These are phyloP conservation scores for Herpetotheres cachinnans DNA, from an alignment of 2,113 vertebrate genomes.

Conservation along the genomic window DNA sequence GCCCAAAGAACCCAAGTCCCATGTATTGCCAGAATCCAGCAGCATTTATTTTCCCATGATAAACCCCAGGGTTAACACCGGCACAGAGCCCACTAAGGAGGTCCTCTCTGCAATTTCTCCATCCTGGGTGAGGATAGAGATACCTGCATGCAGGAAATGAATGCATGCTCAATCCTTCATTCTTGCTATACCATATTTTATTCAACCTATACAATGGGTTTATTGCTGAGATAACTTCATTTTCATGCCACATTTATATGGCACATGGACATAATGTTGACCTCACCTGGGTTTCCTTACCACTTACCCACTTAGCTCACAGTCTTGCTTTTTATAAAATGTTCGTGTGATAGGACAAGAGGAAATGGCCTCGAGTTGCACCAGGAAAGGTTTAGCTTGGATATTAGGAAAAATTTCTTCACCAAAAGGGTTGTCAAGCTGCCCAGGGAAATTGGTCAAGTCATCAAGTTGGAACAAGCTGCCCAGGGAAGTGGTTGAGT, in stretches of 20 bases:
- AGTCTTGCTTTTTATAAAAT: not conserved
- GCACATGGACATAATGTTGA: not conserved
- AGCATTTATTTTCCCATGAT: not conserved
- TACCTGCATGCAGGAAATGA: not conserved
- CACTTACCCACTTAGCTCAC: not conserved
- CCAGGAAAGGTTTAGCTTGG: too few relatives aligned
- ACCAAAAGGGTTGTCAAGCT: too few relatives aligned
- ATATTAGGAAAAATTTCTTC: too few relatives aligned
- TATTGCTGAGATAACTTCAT: not conserved
- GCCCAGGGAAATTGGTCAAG: too few relatives aligned
- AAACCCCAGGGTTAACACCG: not conserved
- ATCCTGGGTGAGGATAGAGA: not conserved
- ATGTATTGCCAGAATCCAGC: not conserved
- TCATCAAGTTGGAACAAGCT: too few relatives aligned
- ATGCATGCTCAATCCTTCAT: not conserved
- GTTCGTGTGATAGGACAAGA: not conserved
- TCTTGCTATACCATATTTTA: not conserved
- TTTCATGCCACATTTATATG: not conserved
- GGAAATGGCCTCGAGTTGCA: too few relatives aligned
- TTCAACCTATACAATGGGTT: not conserved
- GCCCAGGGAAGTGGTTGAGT: too few relatives aligned
- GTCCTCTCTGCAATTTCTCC: not conserved
- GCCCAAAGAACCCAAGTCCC: not conserved
- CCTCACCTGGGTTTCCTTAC: not conserved
- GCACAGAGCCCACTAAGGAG: not conserved